A percentile compares a stretch with the other conserved stretches of the same genome.
Conservation (phyloP, 1,140 invertebrate genomes). For the Nomia melanderi region DNA sequence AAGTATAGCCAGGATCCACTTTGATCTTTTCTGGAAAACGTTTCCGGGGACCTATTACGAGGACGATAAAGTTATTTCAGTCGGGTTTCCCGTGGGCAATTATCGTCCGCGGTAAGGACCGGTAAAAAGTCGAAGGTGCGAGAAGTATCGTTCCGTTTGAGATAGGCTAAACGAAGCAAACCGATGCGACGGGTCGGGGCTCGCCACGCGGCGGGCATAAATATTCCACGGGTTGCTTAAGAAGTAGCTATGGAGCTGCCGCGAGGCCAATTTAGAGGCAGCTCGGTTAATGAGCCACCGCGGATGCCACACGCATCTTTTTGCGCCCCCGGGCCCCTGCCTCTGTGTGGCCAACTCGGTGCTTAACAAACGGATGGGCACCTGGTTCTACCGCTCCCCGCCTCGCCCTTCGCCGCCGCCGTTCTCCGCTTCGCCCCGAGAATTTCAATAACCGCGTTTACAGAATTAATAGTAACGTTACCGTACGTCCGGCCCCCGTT, state of each 20-base stretch:
- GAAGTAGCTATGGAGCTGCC: slow-evolving; percentile 71
- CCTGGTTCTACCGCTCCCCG: slow-evolving; percentile 45
- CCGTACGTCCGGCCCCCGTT: not conserved
- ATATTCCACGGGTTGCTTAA: slow-evolving; percentile 70
- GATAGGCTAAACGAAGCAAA: slow-evolving; percentile 8
- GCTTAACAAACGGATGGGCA: slow-evolving; percentile 61
- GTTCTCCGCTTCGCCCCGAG: not conserved
- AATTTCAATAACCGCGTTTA: slow-evolving; percentile 35
- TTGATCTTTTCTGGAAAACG: no score
- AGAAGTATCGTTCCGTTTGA: slow-evolving; percentile 31
- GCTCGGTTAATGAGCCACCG: slow-evolving; percentile 78
- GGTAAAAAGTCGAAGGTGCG: slow-evolving; percentile 37
- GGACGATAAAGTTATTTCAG: slow-evolving; percentile 24
- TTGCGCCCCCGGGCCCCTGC: slow-evolving; percentile 65
- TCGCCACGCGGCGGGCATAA: slow-evolving; percentile 73
- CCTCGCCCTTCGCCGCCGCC: not conserved
- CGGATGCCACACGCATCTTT: slow-evolving; percentile 76
- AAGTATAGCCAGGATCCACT: no score
- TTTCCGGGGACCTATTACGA: not conserved
- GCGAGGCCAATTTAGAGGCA: slow-evolving; percentile 78
- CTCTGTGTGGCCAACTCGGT: slow-evolving; percentile 61
- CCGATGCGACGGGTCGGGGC: slow-evolving; percentile 25
- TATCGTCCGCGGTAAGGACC: not conserved
- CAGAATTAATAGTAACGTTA: not conserved
- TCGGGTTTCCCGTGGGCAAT: slow-evolving; percentile 17